Base-by-base conservation (phyloP, 2,797 vertebrate genomes). In the Myotis pilosus region DNA sequence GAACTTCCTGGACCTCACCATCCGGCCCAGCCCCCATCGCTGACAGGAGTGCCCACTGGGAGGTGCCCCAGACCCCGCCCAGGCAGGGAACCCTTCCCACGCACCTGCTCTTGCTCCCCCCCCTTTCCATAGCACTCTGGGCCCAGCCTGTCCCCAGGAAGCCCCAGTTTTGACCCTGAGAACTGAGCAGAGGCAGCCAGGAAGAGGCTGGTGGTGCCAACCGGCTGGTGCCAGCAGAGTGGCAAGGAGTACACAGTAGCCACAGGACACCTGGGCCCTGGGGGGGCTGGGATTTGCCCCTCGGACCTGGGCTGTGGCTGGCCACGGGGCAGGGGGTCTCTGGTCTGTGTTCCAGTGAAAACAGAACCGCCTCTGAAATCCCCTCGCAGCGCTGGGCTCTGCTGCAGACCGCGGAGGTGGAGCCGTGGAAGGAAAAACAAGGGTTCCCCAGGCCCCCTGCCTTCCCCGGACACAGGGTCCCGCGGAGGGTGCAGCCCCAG, bases 401-500 rank as follows among this genome's bases (percentile, higher is more conserved):
- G 69, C 38, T 74, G 15, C 15, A 72, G 90, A 81, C 38, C 12
- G 0, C 33, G 20, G 41, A 55, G 33, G 8, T 81, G 16, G 25
- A 57, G 36, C 15, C 3, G 23, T n/a, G 57, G 33, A 53, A 80
- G 93, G 71, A 79, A 96, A 51, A 44, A 47, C n/a, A 83, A 84
- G 53, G 33, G 22, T 79, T 93, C 41, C 3, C 7, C 30, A 13
- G 83, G 17, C 23, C 2, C 28, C 28, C 38, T 55, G 10, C 6
- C 38, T 79, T 85, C 38, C 7, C 71, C n/a, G 72, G 87, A 69
- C n/a, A 44, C 49, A 41, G 75, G 17, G 20, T 91, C 75, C 44
- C 16, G n/a, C 75, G 36, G 80, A n/a, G 86, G 95, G 66, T 92
- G 74, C 51, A 41, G 66, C 36, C 64, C 51, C 19, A 38, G 66